Evolutionary conservation across 2,797 vertebrate species (phyloP).

Genomic region (Numenius phaeopus): DNA sequence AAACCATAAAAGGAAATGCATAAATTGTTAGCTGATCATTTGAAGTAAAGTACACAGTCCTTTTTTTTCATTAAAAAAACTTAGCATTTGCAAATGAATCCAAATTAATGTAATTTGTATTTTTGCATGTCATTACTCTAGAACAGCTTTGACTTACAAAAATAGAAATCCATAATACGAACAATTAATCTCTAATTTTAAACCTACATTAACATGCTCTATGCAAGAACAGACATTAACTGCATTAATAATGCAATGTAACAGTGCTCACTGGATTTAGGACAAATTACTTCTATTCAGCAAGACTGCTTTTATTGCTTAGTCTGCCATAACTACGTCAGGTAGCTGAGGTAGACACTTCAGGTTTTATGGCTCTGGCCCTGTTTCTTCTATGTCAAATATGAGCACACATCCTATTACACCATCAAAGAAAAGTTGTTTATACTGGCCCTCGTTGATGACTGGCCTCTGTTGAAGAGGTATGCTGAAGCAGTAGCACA

Average conservation of each 20-base stretch:
- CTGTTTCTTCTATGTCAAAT: not conserved
- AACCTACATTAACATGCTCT: not conserved
- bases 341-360: not conserved
- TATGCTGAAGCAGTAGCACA: not conserved
- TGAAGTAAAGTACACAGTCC: not conserved
- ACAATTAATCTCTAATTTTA: slow-evolving; percentile 26
- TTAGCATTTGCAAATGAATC: not conserved
- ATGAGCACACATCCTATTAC: not conserved
- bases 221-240: not conserved
- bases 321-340: not conserved
- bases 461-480: not conserved
- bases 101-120: not conserved
- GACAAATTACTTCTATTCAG: not conserved
- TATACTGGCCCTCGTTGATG: not conserved
- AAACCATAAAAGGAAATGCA: not conserved
- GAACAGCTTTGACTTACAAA: slow-evolving; percentile 11
- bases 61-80: not conserved
- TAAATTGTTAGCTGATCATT: not conserved
- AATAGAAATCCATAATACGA: slow-evolving; percentile 12
- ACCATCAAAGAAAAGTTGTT: not conserved
- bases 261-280: not conserved
- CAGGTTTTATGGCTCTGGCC: not conserved
- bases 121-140: slow-evolving; percentile 19
- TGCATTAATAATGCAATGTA: slow-evolving; percentile 29
- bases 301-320: not conserved